A percentile compares a stretch with the other conserved stretches of the same genome.
Conservation (phyloP, 2,888 invertebrate species). For the Synergus gifuensis region DNA sequence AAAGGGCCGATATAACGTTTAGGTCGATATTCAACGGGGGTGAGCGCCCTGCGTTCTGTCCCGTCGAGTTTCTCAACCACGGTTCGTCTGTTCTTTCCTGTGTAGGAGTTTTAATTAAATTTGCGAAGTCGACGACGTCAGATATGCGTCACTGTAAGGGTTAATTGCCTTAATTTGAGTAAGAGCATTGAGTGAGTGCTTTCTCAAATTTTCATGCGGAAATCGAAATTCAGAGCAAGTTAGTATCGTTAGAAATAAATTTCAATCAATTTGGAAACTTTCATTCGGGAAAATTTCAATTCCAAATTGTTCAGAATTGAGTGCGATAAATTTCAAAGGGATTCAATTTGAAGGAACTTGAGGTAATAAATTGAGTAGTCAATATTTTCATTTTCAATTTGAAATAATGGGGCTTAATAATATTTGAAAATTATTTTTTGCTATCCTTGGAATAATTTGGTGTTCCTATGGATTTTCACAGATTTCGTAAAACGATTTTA, state of each 20-base stretch:
- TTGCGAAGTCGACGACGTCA: constrained; percentile 42
- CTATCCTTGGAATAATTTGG: background rate
- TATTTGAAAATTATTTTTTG: background rate
- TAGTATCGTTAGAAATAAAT: background rate
- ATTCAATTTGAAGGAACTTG: background rate
- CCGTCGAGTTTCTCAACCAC: constrained; percentile 17
- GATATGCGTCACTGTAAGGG: background rate
- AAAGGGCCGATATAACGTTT: constrained; percentile 20
- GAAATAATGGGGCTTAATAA: background rate
- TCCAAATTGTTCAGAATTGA: no score
- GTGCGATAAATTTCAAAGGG: background rate
- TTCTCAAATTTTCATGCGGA: background rate
- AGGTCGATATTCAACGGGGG: constrained; percentile 71
- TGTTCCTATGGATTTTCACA: background rate
- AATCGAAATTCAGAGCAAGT: background rate
- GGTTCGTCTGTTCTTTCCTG: constrained; percentile 3
- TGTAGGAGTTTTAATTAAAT: constrained; percentile 57
- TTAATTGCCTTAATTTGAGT: constrained; percentile 18
- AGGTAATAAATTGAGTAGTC: background rate
- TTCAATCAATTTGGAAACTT: background rate
- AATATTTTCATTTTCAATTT: no score
- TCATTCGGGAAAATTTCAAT: background rate
- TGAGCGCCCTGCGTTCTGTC: constrained; percentile 64
- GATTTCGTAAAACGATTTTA: no score
- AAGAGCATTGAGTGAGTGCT: background rate